Conservation (phyloP, 1,140 invertebrate genomes). For the Solenopsis invicta region DNA sequence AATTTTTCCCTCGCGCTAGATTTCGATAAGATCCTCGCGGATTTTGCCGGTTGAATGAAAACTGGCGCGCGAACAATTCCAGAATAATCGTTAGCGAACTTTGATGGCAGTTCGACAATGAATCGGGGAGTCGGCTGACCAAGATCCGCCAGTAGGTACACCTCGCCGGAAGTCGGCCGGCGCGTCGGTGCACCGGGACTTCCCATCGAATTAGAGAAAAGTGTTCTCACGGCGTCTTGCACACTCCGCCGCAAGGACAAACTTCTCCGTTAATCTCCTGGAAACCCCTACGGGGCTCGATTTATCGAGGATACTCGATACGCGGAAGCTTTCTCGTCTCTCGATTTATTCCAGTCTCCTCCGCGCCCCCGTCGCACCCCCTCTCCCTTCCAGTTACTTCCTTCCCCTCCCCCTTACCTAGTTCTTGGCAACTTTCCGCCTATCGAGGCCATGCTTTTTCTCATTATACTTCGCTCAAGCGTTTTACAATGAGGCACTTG, state of each 20-base stretch:
- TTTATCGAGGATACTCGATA: conserved; percentile 77
- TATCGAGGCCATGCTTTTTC: conserved; percentile 44
- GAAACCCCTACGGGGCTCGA: conserved; percentile 75
- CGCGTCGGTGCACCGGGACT: conserved; percentile 76
- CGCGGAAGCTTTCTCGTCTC: conserved; percentile 67
- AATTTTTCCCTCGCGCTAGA: conserved; percentile 14
- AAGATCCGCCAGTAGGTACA: conserved; percentile 67
- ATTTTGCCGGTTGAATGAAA: background rate
- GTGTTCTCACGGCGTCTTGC: conserved; percentile 75
- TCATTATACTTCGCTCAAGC: conserved; percentile 62
- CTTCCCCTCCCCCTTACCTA: background rate
- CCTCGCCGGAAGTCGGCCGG: conserved; percentile 67
- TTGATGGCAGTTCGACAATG: conserved; percentile 55
- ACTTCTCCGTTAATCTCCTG: conserved; percentile 81
- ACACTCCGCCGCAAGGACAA: conserved; percentile 70
- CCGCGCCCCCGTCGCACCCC: background rate
- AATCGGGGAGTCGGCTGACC: conserved; percentile 73
- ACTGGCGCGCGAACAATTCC: conserved; percentile 10
- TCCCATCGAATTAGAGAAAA: conserved; percentile 83
- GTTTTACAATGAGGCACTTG: conserved; percentile 65
- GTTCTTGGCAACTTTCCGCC: conserved; percentile 46
- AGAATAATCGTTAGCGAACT: conserved; percentile 71
- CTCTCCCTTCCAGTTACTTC: background rate
- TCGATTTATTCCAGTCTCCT: conserved; percentile 70
- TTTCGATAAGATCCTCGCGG: background rate